phyloP scores from a whole-genome alignment of 2,113 vertebrate species.

The Charadrius vociferus region DNA sequence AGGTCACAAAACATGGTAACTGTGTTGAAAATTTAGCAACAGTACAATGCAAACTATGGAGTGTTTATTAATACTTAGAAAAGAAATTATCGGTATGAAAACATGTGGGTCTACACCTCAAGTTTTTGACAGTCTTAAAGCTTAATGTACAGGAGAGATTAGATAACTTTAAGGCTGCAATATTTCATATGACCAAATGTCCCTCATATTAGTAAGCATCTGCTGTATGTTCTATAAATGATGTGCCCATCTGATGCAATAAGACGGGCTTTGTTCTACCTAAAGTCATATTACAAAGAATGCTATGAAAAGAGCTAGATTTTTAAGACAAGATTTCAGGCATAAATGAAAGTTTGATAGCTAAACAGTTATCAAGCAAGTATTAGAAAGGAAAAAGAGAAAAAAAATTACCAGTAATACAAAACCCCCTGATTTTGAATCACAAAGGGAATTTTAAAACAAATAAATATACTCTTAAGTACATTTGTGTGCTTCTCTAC shows the following conservation, averaged over 20 bases:
- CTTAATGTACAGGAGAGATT: neutral
- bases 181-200: neutral
- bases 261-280: neutral
- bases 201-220: neutral
- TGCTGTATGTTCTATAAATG: neutral
- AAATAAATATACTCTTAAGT: rapidly evolving
- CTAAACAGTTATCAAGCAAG: neutral
- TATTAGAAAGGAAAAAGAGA: neutral
- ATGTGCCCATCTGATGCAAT: neutral
- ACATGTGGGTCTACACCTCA: neutral
- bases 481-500: neutral
- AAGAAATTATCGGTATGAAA: neutral
- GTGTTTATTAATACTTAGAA: neutral
- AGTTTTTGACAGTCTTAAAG: neutral
- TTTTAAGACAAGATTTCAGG: neutral
- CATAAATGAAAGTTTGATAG: neutral
- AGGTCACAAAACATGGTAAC: neutral
- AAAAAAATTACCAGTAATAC: neutral
- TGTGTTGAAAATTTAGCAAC: neutral
- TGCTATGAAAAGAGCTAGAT: neutral
- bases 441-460: neutral
- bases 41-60: neutral
- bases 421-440: neutral
- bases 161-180: neutral
- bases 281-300: neutral